These are phyloP conservation scores for Denticeps clupeoides DNA, from an alignment of 2,797 vertebrate genomes.

Conservation along the genomic window DNA sequence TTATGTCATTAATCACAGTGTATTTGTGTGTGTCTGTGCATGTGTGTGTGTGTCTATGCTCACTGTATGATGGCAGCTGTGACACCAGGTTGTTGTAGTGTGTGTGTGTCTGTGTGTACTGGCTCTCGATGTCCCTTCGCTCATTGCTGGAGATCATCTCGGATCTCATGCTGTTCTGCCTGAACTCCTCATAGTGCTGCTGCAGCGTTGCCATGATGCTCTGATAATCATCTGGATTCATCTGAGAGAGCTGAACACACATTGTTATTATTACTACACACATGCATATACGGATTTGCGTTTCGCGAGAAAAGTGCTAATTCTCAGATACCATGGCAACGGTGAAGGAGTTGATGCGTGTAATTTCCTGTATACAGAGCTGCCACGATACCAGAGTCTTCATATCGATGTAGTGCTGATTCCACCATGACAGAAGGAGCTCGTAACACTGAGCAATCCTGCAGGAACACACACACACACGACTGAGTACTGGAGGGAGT, in stretches of 20 bases:
- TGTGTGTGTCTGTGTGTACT: slow-evolving; percentile 71
- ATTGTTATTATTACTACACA: background rate
- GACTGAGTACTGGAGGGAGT: background rate
- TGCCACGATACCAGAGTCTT: slow-evolving; percentile 94
- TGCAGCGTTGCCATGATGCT: slow-evolving; percentile 75
- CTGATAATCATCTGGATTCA: slow-evolving; percentile 84
- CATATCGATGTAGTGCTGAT: slow-evolving; percentile 88
- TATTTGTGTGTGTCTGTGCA: background rate
- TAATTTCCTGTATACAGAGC: slow-evolving; percentile 81
- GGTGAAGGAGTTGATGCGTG: slow-evolving; percentile 69
- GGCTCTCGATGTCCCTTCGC: slow-evolving; percentile 68
- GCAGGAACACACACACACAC: slow-evolving; percentile 6
- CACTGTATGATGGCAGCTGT: slow-evolving; percentile 60
- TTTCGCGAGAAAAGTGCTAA: background rate
- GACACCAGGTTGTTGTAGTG: slow-evolving; percentile 77
- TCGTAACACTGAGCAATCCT: slow-evolving; percentile 95
- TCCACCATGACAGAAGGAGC: slow-evolving; percentile 84
- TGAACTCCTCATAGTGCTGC: slow-evolving; percentile 82
- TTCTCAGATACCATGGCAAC: slow-evolving; percentile 61
- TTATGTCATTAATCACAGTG: too few species aligned
- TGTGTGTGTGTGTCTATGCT: slow-evolving; percentile 23
- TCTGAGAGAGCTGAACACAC: slow-evolving; percentile 65
- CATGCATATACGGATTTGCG: background rate
- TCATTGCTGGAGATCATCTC: slow-evolving; percentile 86
- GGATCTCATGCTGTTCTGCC: slow-evolving; percentile 64